Evolutionary conservation across 1,140 invertebrate genomes (phyloP).

Genomic region (Leptonema lineaticorne): DNA sequence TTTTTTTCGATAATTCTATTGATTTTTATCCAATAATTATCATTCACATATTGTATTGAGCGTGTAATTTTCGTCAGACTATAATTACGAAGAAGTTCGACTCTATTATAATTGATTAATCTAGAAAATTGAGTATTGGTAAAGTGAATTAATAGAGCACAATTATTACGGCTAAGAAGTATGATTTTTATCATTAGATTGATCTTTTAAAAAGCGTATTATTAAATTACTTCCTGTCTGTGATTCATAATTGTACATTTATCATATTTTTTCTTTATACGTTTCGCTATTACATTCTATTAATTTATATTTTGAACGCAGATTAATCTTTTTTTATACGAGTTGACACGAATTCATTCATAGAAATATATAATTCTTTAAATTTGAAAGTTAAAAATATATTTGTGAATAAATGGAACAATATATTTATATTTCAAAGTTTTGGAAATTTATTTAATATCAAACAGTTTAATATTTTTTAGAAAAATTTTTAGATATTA

Average conservation of each 20-base stretch:
- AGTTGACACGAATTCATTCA: not conserved
- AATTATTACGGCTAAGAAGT: not conserved
- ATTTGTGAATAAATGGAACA: too few relatives aligned
- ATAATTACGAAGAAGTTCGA: not conserved
- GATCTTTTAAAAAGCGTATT: conserved; percentile 7
- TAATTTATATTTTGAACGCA: too few relatives aligned
- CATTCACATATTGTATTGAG: too few relatives aligned
- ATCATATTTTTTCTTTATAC: too few relatives aligned
- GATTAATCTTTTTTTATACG: not conserved
- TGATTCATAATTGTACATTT: not conserved
- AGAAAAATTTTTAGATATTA: too few relatives aligned
- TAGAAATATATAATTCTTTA: too few relatives aligned
- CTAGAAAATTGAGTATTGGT: not conserved
- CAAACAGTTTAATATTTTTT: too few relatives aligned
- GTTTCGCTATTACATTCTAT: too few relatives aligned
- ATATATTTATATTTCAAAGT: too few relatives aligned
- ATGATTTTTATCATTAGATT: conserved; percentile 15
- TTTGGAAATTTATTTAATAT: too few relatives aligned
- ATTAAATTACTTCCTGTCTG: conserved; percentile 9
- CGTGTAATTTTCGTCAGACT: not conserved
- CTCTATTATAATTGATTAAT: conserved; percentile 9
- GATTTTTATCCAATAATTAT: too few relatives aligned
- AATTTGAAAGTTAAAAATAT: too few relatives aligned
- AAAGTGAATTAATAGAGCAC: conserved; percentile 4
- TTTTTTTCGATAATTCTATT: not conserved